Conservation (phyloP, 23 tunicate genomes). For the Corella eumyota region DNA sequence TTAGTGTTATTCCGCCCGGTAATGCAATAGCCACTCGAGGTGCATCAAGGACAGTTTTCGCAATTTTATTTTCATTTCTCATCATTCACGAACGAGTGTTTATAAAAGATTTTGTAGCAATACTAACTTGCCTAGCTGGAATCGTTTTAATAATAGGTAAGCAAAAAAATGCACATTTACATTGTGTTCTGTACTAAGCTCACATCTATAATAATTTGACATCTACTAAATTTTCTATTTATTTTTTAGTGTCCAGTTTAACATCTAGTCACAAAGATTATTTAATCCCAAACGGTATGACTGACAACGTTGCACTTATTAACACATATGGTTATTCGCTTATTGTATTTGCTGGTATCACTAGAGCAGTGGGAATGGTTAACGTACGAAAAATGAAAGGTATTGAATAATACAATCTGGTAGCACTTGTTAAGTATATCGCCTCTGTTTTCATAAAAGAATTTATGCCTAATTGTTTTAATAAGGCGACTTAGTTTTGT, state of each 20-base stretch:
- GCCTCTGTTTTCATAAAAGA: no score
- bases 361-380: conserved; percentile 63
- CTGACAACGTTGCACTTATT: conserved; percentile 25
- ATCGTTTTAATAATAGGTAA: conserved; percentile 52
- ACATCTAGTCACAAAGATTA: conserved; percentile 34
- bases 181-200: no score
- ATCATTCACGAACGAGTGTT: conserved; percentile 23
- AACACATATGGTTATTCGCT: conserved; percentile 49
- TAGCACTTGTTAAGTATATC: no score
- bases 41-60: conserved; percentile 54
- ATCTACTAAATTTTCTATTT: no score
- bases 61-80: conserved; percentile 40
- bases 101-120: conserved; percentile 15
- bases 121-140: conserved; percentile 37
- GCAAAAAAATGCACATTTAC: no score
- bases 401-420: no score
- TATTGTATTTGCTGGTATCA: conserved; percentile 42
- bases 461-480: no score
- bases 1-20: conserved; percentile 75
- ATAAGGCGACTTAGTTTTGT: no score
- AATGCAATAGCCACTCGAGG: conserved; percentile 74
- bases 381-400: conserved; percentile 61
- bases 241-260: conserved; percentile 40
- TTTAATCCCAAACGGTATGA: conserved; percentile 27
- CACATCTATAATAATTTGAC: no score